Evolutionary conservation across 2,113 vertebrate species (phyloP).

Genomic region (Rousettus leschenaultii): DNA sequence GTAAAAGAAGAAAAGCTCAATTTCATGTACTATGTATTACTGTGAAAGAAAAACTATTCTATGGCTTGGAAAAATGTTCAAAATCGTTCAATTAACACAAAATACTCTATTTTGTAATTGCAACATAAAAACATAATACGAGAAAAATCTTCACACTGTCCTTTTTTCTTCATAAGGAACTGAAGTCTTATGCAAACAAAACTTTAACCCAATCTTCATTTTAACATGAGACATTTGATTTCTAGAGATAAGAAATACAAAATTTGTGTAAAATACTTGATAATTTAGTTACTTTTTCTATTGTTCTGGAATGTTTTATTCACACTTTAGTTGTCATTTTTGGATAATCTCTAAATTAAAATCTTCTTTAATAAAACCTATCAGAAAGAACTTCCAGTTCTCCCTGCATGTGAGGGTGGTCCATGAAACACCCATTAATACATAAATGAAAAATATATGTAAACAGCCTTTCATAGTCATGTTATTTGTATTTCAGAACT

Average conservation of each 20-base stretch:
- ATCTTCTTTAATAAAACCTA: background rate
- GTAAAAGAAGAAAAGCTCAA: background rate
- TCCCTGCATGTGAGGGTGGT: background rate
- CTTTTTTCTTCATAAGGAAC: background rate
- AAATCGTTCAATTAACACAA: background rate
- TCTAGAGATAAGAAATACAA: background rate
- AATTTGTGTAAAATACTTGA: background rate
- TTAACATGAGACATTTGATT: background rate
- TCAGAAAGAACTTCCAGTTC: background rate
- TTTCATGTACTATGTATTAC: background rate
- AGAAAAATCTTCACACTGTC: background rate
- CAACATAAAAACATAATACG: background rate
- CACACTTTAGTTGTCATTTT: background rate
- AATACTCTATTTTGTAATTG: background rate
- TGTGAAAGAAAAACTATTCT: background rate
- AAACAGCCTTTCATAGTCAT: background rate
- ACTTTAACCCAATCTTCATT: background rate
- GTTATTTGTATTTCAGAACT: background rate
- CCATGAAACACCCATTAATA: background rate
- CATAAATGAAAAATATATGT: background rate
- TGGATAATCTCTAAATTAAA: constrained; percentile 19
- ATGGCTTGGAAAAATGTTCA: background rate
- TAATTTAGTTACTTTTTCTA: background rate
- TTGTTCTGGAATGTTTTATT: constrained; percentile 1
- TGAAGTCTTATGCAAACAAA: constrained; percentile 5